A percentile compares a stretch with the other conserved stretches of the same genome.
phyloP scores from a whole-genome alignment of 64 coral and sea anemone genomes.

The Montipora foliosa region DNA sequence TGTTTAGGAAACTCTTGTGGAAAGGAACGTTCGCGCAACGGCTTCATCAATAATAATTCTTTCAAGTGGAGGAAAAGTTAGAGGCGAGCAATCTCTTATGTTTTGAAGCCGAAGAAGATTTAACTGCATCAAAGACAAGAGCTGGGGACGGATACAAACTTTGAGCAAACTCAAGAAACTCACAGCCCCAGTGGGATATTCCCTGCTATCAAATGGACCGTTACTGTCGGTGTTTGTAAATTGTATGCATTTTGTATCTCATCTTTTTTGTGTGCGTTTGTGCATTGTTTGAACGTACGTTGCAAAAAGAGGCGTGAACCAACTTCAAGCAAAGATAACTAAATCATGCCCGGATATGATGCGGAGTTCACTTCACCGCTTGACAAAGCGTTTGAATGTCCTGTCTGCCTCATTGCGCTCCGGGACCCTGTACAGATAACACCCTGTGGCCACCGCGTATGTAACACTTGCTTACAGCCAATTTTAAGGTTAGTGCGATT shows the following conservation, averaged over 20 bases:
- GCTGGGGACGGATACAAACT: background rate
- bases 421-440: constrained; percentile 97
- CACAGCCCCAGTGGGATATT: background rate
- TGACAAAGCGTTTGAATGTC: constrained; percentile 98
- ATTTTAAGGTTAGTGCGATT: constrained; percentile 75
- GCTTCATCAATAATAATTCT: background rate
- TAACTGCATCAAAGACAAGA: background rate
- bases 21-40: too few species aligned
- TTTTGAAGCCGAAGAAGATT: background rate
- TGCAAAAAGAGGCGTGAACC: background rate
- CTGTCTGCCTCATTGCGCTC: constrained; percentile 87
- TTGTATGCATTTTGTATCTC: background rate
- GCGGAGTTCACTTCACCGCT: constrained; percentile 74
- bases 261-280: background rate
- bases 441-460: constrained; percentile 95
- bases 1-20: background rate
- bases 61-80: background rate
- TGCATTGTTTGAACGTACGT: background rate
- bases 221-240: background rate
- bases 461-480: constrained; percentile 92
- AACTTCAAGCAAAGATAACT: background rate
- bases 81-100: background rate
- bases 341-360: constrained; percentile 92
- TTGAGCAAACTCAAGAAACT: background rate
- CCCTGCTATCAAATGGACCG: background rate